Conservation (phyloP, 2,797 vertebrate genomes). For the Falco peregrinus region DNA sequence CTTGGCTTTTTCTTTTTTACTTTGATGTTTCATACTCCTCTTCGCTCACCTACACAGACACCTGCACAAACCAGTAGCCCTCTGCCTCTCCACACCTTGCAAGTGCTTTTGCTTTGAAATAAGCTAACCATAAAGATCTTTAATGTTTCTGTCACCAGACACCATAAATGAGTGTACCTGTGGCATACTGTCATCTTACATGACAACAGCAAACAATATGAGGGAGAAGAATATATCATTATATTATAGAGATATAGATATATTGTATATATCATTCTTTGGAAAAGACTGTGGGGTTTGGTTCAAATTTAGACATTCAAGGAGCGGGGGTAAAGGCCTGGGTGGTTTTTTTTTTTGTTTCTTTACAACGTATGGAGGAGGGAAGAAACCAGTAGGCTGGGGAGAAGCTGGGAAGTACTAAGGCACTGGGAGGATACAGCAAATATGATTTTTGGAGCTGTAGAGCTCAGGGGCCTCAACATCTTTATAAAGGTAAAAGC, state of each 20-base stretch:
- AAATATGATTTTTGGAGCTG: neutral
- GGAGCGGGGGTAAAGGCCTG: neutral
- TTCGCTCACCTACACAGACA: neutral
- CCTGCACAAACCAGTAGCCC: neutral
- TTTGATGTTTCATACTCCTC: neutral
- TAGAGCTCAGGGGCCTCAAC: neutral
- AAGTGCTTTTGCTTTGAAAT: neutral
- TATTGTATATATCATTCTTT: neutral
- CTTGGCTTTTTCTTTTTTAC: neutral
- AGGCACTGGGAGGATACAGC: neutral
- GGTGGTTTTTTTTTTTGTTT: neutral
- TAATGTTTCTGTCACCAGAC: neutral
- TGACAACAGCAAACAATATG: neutral
- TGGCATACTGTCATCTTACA: neutral
- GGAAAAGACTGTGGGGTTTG: neutral
- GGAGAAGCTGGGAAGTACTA: neutral
- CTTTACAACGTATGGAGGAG: neutral
- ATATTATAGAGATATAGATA: too few species aligned
- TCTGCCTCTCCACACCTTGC: neutral
- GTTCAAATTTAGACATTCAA: neutral
- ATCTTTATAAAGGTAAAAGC: neutral
- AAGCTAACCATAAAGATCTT: neutral
- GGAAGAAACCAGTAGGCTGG: neutral
- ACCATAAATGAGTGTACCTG: neutral
- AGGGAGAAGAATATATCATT: neutral